Evolutionary conservation across 2,113 vertebrate species (phyloP), one percentile per base, ranked within the genome.

Genomic region (Shinisaurus crocodilurus): DNA sequence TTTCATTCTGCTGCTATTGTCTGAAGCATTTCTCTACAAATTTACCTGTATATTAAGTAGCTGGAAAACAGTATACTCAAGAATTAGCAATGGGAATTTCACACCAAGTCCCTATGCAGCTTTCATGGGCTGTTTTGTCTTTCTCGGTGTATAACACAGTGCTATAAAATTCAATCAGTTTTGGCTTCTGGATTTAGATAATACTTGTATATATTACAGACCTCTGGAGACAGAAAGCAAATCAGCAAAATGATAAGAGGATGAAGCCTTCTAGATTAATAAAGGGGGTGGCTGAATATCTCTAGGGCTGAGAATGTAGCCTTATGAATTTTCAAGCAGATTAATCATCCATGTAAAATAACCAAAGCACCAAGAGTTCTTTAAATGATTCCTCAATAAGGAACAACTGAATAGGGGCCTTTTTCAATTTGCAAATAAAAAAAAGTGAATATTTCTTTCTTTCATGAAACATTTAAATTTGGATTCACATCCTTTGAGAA

Each of bases 261-360:
- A 90, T 85, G 75, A 90, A 90, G 23, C 77, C 40, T 34, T 82
- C 81, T 48, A 91, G 75, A 92, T 65, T 93, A 83, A 80, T 37
- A 25, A 25, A 23, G 20, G 34, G 63, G 54, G 18, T 34, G 43
- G 9, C 60, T 87, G n/a, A 63, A 43, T 67, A n/a, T 43, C 6
- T n/a, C 34, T 57, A 40, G 48, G 27, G 72, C 0, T 63, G 43
- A n/a, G 32, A 86, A 37, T 37, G 27, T 20, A 54, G 88, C 50
- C 50, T 83, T 69, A 80, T 57, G 82, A 76, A 54, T 16, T 54
- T 76, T 32, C 25, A 60, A 88, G 16, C 25, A 87, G 57, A 65
- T 88, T 65, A 50, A 13, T 29, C 43, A 29, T 12, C 9, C 69
- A 29, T n/a, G 40, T 25, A 86, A 70, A 12, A 6, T 67, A 77